Evolutionary conservation across 64 coral and sea anemone species (phyloP).

Genomic region (Stichodactyla helianthus): DNA sequence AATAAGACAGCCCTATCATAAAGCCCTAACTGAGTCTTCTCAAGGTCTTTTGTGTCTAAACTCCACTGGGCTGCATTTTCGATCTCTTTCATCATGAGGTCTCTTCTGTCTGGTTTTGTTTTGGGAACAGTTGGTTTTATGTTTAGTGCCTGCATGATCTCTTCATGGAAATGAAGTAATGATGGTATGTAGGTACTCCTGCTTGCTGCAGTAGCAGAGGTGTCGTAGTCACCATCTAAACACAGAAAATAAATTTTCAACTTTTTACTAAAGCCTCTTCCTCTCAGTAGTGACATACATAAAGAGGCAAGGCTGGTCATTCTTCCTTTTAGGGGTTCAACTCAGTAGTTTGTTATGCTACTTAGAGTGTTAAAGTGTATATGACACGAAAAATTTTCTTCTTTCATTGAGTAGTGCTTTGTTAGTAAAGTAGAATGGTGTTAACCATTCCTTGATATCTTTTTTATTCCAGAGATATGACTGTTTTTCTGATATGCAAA

Average conservation of each 20-base stretch:
- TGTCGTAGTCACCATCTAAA: constrained; percentile 72
- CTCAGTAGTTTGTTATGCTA: too few relatives aligned
- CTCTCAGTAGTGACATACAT: too few relatives aligned
- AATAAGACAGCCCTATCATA: constrained; percentile 54
- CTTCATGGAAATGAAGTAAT: constrained; percentile 90
- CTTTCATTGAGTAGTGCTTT: too few relatives aligned
- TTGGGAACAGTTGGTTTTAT: constrained; percentile 71
- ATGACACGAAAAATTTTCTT: too few relatives aligned
- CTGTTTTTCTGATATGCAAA: too few relatives aligned
- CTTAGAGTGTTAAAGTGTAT: too few relatives aligned
- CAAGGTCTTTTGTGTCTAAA: neutral
- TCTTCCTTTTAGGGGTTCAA: too few relatives aligned
- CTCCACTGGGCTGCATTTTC: constrained; percentile 58
- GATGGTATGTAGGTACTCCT: constrained; percentile 1
- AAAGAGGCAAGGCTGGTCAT: too few relatives aligned
- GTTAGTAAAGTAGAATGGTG: too few relatives aligned
- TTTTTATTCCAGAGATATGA: too few relatives aligned
- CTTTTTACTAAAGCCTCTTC: neutral
- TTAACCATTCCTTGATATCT: too few relatives aligned
- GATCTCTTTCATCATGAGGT: constrained; percentile 82
- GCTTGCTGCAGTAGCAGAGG: constrained; percentile 33
- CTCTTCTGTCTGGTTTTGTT: constrained; percentile 53
- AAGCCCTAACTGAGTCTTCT: constrained; percentile 25
- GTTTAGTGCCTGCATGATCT: constrained; percentile 63
- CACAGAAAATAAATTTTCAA: neutral